phyloP scores from a whole-genome alignment of 1,140 invertebrate species.

The Papilio aristodemus region DNA sequence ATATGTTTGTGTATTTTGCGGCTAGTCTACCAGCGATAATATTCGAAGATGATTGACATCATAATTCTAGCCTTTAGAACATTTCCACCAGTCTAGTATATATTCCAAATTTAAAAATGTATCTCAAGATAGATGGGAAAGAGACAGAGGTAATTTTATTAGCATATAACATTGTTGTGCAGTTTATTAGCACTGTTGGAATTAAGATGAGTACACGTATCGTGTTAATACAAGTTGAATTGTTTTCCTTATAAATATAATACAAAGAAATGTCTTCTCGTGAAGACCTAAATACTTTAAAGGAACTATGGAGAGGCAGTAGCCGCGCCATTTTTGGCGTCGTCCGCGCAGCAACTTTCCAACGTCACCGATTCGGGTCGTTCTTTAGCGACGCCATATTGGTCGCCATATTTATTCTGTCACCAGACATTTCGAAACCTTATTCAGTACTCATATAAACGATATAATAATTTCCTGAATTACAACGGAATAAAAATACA shows the following conservation, averaged over 20 bases:
- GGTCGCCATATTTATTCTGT: background rate
- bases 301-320: background rate
- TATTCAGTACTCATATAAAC: background rate
- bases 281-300: constrained; percentile 31
- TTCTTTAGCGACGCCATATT: constrained; percentile 31
- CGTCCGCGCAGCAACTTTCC: constrained; percentile 26
- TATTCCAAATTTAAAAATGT: too few relatives aligned
- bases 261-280: constrained; percentile 29
- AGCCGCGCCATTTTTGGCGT: constrained; percentile 11
- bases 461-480: background rate
- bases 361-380: constrained; percentile 28
- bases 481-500: background rate
- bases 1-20: too few relatives aligned
- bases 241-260: constrained; percentile 15
- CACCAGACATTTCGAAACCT: constrained; percentile 25
- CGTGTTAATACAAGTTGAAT: constrained; percentile 1
- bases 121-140: too few relatives aligned
- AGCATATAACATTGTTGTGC: too few relatives aligned
- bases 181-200: background rate
- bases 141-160: too few relatives aligned
- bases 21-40: too few relatives aligned
- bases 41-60: too few relatives aligned
- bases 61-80: too few relatives aligned
- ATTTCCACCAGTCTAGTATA: too few relatives aligned
- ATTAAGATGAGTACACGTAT: background rate